phyloP scores from a whole-genome alignment of 2,113 vertebrate species.

The Gymnarchus niloticus region DNA sequence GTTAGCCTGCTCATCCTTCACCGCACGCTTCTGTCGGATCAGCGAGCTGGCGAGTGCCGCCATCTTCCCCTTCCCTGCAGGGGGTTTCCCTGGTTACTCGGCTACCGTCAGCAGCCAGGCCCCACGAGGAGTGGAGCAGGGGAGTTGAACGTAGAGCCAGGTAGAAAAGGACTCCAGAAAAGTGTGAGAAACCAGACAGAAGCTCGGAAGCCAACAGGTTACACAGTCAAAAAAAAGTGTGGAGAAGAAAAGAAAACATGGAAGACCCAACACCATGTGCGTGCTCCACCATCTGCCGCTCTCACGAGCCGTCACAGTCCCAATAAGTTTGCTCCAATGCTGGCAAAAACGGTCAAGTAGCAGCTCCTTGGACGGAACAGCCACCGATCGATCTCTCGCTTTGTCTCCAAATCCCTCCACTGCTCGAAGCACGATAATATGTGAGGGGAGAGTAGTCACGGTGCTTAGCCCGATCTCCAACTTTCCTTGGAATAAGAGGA shows the following conservation, averaged over 20 bases:
- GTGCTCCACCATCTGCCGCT: not conserved
- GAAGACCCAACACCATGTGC: not conserved
- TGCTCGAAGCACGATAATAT: not conserved
- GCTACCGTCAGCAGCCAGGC: not conserved
- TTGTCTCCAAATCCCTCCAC: not conserved
- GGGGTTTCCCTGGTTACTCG: slow-evolving; percentile 42
- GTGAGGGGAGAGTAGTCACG: not conserved
- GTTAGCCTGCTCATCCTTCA: slow-evolving; percentile 73
- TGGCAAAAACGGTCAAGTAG: not conserved
- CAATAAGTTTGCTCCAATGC: not conserved
- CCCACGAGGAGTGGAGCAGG: not conserved
- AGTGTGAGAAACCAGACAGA: not conserved
- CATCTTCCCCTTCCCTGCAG: slow-evolving; percentile 68
- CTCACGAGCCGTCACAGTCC: too few species aligned
- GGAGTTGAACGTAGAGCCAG: not conserved
- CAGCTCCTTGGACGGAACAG: not conserved
- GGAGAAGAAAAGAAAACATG: not conserved
- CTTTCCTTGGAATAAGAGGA: not conserved
- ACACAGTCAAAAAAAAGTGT: slow-evolving; percentile 6
- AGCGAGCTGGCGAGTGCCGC: slow-evolving; percentile 82
- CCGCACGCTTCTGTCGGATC: slow-evolving; percentile 83
- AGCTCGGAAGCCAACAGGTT: not conserved
- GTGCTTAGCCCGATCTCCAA: not conserved
- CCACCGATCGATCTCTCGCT: not conserved
- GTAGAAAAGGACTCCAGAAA: not conserved